Evolutionary conservation across 1,140 invertebrate species (phyloP), one percentile per base, ranked within the genome.

Genomic region (Polypedilum pembai): DNA sequence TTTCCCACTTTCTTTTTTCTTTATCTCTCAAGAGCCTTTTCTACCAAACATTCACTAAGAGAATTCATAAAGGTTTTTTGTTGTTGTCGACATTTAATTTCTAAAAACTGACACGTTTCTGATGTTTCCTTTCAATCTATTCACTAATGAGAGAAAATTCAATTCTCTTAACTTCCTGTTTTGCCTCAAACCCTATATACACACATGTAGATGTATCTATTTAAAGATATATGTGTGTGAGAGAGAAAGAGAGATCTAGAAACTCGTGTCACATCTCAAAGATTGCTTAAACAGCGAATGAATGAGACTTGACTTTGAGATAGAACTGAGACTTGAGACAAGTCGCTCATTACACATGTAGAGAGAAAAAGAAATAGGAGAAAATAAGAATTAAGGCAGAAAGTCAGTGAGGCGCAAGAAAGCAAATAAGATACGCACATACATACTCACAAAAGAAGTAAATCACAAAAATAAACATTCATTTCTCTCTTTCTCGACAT

Each of bases 261-360:
- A 33, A 33, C 24, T 33, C 24, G 24, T 33, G 24, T 33, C 24
- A 56, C 45, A 56, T 56, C 24, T 5, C 24, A 33, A 33, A 33
- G 24, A 33, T 33, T 33, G 24, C 24, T 33, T 33, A 33, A 33
- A 33, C 24, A 56, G 45, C 12, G n/a, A 56, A 56, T 56, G 45
- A 56, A 56, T n/a, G 45, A 56, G 45, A 56, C n/a, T 56, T 56
- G 45, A 56, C 45, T 56, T 56, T 56, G n/a, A 56, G 45, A 33
- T 33, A 33, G 24, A 33, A 33, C 24, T 33, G 24, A 33, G 24
- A 33, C 24, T 5, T 33, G 24, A 33, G 24, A 33, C 24, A 33
- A 33, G 2, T 33, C 5, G 24, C 24, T 33, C 24, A 33, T 33
- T 33, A 45, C 8, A 56, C 12, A 15, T 56, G 45, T 56, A 12